Evolutionary conservation across 2,888 invertebrate genomes (phyloP).

Genomic region (Drosophila imparisetae): DNA sequence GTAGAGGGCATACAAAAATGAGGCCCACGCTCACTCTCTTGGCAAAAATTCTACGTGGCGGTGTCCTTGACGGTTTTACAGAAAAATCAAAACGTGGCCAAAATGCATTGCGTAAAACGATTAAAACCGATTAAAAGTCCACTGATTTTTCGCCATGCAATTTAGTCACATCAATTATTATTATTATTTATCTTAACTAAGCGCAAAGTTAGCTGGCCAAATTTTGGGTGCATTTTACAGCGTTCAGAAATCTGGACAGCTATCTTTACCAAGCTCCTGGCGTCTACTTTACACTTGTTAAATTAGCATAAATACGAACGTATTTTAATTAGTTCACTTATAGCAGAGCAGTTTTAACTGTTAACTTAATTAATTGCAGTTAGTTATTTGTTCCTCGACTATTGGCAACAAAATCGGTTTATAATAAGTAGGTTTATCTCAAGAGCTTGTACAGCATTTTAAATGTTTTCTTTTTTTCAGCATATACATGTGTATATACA

Average conservation of each 20-base stretch:
- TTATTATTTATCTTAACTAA: constrained; percentile 47
- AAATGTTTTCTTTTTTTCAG: constrained; percentile 18
- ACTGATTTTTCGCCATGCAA: constrained; percentile 45
- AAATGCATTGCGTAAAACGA: constrained; percentile 46
- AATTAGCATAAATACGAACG: constrained; percentile 44
- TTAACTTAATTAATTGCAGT: constrained; percentile 69
- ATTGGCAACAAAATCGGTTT: constrained; percentile 76
- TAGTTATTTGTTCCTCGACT: constrained; percentile 67
- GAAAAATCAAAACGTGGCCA: constrained; percentile 31
- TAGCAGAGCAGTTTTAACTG: constrained; percentile 43
- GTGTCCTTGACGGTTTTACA: constrained; percentile 37
- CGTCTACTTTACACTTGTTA: constrained; percentile 58
- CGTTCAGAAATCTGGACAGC: constrained; percentile 46
- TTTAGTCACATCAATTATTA: constrained; percentile 34
- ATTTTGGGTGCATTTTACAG: constrained; percentile 4
- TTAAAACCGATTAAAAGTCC: not conserved
- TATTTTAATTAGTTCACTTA: constrained; percentile 67
- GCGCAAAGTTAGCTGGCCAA: constrained; percentile 48
- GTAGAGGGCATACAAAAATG: constrained; percentile 59
- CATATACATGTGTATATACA: constrained; percentile 36
- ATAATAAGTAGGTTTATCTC: constrained; percentile 47
- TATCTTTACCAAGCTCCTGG: constrained; percentile 46
- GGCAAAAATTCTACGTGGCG: constrained; percentile 63
- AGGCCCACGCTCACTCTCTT: constrained; percentile 58
- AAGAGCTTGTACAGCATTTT: constrained; percentile 58